A percentile compares a stretch with the other conserved stretches of the same genome.
phyloP scores from a whole-genome alignment of 1,140 invertebrate genomes.

The Phortica variegata region DNA sequence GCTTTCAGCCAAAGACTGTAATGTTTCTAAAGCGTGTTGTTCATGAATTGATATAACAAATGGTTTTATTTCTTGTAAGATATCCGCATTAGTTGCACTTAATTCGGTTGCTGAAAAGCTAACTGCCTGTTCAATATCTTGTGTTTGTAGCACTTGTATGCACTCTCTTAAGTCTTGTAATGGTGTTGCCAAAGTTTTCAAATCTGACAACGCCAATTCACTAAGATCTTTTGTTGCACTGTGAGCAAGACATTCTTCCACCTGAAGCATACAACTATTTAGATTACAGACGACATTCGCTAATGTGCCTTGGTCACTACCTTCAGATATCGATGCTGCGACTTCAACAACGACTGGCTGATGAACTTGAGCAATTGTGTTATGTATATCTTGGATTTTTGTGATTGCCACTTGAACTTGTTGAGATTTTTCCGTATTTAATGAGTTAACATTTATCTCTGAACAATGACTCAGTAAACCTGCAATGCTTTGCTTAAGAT shows the following conservation, averaged over 20 bases:
- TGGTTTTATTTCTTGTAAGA: slow-evolving; percentile 9
- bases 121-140: slow-evolving; percentile 15
- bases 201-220: slow-evolving; percentile 33
- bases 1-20: slow-evolving; percentile 10
- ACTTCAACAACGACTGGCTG: slow-evolving; percentile 26
- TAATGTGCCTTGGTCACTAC: slow-evolving; percentile 33
- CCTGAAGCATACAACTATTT: slow-evolving; percentile 41
- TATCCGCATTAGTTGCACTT: background rate
- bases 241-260: slow-evolving; percentile 42
- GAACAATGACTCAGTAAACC: slow-evolving; percentile 36
- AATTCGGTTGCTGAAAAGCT: slow-evolving; percentile 6
- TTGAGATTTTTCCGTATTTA: slow-evolving; percentile 18
- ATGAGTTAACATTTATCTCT: slow-evolving; percentile 27
- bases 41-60: slow-evolving; percentile 16
- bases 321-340: slow-evolving; percentile 28
- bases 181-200: slow-evolving; percentile 36
- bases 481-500: slow-evolving; percentile 43
- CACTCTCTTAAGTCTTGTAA: slow-evolving; percentile 31
- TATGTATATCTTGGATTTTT: slow-evolving; percentile 39
- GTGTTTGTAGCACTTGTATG: slow-evolving; percentile 13
- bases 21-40: slow-evolving; percentile 15
- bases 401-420: slow-evolving; percentile 40
- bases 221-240: slow-evolving; percentile 29
- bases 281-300: slow-evolving; percentile 43
- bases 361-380: slow-evolving; percentile 33